phyloP scores from a whole-genome alignment of 2,888 invertebrate genomes.

The Pandemis heparana region DNA sequence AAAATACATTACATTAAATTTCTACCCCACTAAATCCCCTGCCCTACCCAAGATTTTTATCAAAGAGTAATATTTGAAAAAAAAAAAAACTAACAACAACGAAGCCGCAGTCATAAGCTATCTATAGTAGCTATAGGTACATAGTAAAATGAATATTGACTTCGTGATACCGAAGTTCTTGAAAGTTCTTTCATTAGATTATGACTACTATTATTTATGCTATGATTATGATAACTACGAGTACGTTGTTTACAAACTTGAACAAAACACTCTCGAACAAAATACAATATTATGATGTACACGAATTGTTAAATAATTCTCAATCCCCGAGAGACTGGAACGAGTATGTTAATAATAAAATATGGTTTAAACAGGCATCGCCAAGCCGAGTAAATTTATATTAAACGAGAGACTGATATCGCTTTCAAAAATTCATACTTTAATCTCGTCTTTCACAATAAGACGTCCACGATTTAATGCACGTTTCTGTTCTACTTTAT shows the following conservation, averaged over 20 bases:
- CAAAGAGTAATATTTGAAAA: no score
- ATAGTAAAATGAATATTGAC: no score
- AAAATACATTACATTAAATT: no score
- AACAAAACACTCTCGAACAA: not conserved
- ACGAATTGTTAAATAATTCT: slow-evolving; percentile 6
- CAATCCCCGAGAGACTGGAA: slow-evolving; percentile 9
- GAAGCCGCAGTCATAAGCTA: no score
- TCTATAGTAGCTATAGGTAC: no score
- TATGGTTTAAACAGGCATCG: slow-evolving; percentile 30
- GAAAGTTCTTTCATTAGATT: no score
- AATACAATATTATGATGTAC: slow-evolving; percentile 1
- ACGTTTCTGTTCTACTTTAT: slow-evolving; percentile 1
- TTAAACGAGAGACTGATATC: slow-evolving; percentile 41
- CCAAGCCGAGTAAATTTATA: slow-evolving; percentile 36
- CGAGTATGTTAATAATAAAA: slow-evolving; percentile 29
- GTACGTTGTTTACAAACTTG: not conserved
- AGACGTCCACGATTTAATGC: slow-evolving; percentile 19
- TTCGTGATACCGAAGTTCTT: no score
- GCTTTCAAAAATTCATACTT: slow-evolving; percentile 39
- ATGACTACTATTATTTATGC: no score
- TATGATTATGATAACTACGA: not conserved
- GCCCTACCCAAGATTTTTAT: no score
- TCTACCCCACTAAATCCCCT: no score
- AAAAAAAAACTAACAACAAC: no score
- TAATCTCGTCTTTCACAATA: slow-evolving; percentile 42